These are phyloP conservation scores for Serilophus lunatus DNA, from an alignment of 2,113 vertebrate genomes.

Conservation along the genomic window DNA sequence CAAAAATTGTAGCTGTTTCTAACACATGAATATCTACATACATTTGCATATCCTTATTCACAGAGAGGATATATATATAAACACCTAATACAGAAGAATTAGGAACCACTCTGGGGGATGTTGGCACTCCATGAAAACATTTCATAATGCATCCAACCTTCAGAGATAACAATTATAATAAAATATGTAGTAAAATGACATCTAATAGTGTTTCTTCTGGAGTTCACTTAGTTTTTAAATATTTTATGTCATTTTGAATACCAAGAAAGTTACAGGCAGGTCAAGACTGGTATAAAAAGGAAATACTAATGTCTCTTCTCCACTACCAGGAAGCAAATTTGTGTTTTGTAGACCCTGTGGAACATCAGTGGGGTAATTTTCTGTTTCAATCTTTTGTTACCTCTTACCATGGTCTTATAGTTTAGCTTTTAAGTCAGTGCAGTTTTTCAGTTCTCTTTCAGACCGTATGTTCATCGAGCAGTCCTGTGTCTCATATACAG, in stretches of 20 bases:
- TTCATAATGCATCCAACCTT: neutral
- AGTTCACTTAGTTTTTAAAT: neutral
- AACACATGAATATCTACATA: slow-evolving; percentile 6
- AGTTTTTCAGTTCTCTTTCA: neutral
- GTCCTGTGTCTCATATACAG: neutral
- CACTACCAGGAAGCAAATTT: neutral
- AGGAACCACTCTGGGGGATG: neutral
- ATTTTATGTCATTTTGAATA: neutral
- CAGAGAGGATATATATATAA: neutral
- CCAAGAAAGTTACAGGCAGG: neutral
- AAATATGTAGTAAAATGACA: neutral
- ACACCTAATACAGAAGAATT: neutral
- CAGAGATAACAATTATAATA: neutral
- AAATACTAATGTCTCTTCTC: neutral
- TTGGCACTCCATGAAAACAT: neutral
- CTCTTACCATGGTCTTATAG: neutral
- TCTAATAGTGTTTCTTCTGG: neutral
- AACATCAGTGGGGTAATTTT: neutral
- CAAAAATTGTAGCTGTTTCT: slow-evolving; percentile 2
- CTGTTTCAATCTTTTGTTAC: neutral
- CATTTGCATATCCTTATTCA: neutral
- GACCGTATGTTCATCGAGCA: neutral
- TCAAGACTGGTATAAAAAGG: neutral
- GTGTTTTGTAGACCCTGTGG: no score
- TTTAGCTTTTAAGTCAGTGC: neutral